phyloP scores from a whole-genome alignment of 2,797 vertebrate species.

The Mareca strepera region DNA sequence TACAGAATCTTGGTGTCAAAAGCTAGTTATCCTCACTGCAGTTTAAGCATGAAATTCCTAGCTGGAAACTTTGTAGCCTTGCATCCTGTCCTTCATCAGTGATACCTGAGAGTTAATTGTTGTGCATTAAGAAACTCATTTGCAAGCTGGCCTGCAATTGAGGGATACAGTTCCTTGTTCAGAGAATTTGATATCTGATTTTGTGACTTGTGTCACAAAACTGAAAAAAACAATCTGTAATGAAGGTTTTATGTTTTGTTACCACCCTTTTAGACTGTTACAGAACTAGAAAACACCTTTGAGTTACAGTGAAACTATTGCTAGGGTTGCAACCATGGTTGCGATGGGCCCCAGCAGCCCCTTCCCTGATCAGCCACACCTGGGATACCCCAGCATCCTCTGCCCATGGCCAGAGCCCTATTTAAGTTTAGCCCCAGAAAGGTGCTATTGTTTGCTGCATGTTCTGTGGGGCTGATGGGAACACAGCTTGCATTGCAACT shows the following conservation, averaged over 20 bases:
- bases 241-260: neutral
- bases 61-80: neutral
- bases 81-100: neutral
- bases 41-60: neutral
- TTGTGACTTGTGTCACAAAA: neutral
- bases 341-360: too few species aligned
- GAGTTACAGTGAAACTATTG: rapidly evolving
- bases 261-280: neutral
- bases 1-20: neutral
- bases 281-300: neutral
- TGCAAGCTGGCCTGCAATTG: neutral
- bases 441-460: neutral
- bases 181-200: neutral
- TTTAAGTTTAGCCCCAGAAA: neutral
- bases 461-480: neutral
- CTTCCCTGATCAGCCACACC: neutral
- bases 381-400: neutral
- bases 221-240: neutral
- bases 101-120: neutral
- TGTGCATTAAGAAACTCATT: neutral
- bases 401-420: neutral
- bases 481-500: rapidly evolving
- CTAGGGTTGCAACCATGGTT: neutral
- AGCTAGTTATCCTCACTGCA: neutral
- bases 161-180: neutral